Base-by-base conservation (phyloP, 1,140 invertebrate species). In the Drosophila kikkawai region DNA sequence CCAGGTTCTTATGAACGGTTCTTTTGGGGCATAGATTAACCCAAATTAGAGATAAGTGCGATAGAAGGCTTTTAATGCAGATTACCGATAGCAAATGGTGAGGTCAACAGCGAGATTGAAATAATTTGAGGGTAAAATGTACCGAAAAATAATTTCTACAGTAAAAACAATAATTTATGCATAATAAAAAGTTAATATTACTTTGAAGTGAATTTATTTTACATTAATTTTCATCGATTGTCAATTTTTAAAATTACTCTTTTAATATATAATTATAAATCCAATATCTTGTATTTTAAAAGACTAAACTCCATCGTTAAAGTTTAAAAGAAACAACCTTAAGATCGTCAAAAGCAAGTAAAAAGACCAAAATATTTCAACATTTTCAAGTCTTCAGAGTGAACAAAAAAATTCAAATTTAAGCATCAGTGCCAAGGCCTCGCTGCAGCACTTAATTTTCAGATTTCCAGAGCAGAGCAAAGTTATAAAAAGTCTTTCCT, bases 1-100 rank as follows among this genome's bases (percentile, higher is more conserved):
- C 32, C 47, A 34, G 42, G 37, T 39, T 48, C n/a, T 59, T 50
- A 63, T 36, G 68, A 74, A 74, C 41, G 39, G 37, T 75, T 75
- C 71, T 75, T 64, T 48, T 64, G 69, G 71, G 71, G 69, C 71
- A 75, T 64, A 75, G 70, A 75, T 75, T 75, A 75, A 64, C 71
- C 71, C 70, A 75, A 60, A 73, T 74, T 74, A 34, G 9, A 73
- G 70, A 74, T 73, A 74, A 74, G 55, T 60, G 53, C 51, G 66
- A 42, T 34, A 22, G 45, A 42, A 50, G 53, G 37, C 32, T 73
- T 73, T 71, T 42, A 71, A 59, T 50, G 42, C 48, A 59, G 69
- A 71, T 73, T 39, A 32, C 68, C 17, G 67, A 73, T 73, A 59
- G 44, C 51, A 32, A 60, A 36, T 48, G 34, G 19, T 19, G 17